Evolutionary conservation across 64 coral and sea anemone species (phyloP).

Genomic region (Porites australiensis): DNA sequence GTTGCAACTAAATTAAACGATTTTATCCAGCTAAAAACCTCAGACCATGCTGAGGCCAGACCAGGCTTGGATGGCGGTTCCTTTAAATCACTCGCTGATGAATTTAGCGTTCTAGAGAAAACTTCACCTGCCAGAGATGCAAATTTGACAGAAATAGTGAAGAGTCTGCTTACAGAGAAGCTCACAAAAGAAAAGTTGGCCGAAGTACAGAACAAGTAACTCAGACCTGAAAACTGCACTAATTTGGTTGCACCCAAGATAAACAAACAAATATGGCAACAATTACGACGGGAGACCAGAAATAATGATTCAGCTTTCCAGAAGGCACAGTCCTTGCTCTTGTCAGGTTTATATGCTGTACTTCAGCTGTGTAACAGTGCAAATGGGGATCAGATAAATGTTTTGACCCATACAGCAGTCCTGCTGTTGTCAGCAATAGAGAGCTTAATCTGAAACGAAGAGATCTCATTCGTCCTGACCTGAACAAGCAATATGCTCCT

Average conservation of each 20-base stretch:
- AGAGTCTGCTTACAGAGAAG: conserved; percentile 33
- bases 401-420: conserved; percentile 39
- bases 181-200: conserved; percentile 13
- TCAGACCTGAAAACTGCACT: conserved; percentile 58
- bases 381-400: background rate
- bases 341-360: conserved; percentile 49
- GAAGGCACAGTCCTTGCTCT: conserved; percentile 5
- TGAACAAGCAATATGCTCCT: conserved; percentile 52
- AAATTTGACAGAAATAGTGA: conserved; percentile 25
- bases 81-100: conserved; percentile 14
- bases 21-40: background rate
- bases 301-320: too few relatives aligned
- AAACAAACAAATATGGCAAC: too few relatives aligned
- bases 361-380: conserved; percentile 27
- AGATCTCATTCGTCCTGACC: conserved; percentile 65
- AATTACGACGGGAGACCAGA: too few relatives aligned
- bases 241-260: background rate
- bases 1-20: conserved; percentile 11
- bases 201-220: conserved; percentile 33
- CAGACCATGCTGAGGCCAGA: background rate
- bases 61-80: background rate
- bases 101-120: conserved; percentile 32
- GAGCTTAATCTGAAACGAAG: too few relatives aligned
- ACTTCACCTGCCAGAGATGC: conserved; percentile 36
- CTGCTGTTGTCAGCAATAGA: too few relatives aligned